A percentile compares a stretch with the other conserved stretches of the same genome.
Evolutionary conservation across 2,113 vertebrate species (phyloP).

Genomic region (Lamprologus ornatipinnis): DNA sequence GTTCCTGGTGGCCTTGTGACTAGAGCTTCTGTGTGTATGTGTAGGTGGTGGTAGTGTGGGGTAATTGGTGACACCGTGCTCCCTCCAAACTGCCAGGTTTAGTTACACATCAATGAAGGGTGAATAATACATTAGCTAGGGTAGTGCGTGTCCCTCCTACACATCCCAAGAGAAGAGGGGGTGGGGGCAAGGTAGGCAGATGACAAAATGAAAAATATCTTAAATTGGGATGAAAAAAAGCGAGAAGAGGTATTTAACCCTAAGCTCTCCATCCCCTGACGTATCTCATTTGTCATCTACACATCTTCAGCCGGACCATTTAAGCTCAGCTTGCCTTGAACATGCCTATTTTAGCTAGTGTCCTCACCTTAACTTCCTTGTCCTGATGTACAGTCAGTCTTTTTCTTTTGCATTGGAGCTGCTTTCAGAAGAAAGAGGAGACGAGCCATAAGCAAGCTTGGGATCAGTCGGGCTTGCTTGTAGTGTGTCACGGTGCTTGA

Average conservation of each 20-base stretch:
- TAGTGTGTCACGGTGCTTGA: conserved; percentile 15
- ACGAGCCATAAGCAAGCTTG: not conserved
- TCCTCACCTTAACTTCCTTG: not conserved
- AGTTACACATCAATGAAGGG: conserved; percentile 73
- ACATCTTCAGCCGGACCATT: not conserved
- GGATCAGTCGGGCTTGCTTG: not conserved
- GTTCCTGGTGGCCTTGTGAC: conserved; percentile 46
- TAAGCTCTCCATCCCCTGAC: not conserved
- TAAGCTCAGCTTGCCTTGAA: not conserved
- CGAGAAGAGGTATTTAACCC: not conserved
- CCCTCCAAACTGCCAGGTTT: conserved; percentile 54
- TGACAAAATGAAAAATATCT: conserved; percentile 6
- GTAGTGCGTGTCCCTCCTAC: conserved; percentile 20
- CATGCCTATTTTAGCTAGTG: not conserved
- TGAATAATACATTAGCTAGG: conserved; percentile 72
- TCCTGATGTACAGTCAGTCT: not conserved
- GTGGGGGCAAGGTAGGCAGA: not conserved
- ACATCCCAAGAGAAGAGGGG: not conserved
- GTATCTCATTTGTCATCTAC: not conserved
- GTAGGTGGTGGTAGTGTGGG: conserved; percentile 17
- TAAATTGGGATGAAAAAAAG: not conserved
- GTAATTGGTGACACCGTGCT: conserved; percentile 52
- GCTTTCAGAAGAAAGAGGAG: conserved; percentile 9
- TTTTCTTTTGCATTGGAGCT: not conserved
- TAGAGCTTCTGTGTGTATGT: conserved; percentile 11